Evolutionary conservation across 2,113 vertebrate genomes (phyloP).

Genomic region (Rhea americana): DNA sequence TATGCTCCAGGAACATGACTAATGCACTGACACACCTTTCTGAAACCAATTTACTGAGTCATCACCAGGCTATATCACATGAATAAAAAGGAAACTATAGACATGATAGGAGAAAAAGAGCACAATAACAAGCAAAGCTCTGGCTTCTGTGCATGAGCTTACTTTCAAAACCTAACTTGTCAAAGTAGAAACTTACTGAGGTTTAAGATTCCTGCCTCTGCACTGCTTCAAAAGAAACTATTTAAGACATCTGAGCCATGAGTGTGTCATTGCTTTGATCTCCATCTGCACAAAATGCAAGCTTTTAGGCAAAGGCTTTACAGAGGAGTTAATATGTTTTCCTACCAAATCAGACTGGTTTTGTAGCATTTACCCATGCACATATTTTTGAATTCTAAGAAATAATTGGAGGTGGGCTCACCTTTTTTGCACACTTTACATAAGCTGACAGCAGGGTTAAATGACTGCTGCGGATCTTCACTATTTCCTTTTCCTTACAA

Average conservation of each 20-base stretch:
- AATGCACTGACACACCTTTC: conserved; percentile 12
- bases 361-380: neutral
- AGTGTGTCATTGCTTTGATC: neutral
- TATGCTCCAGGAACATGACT: conserved; percentile 2
- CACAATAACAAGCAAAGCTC: neutral
- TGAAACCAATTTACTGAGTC: neutral
- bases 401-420: neutral
- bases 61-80: neutral
- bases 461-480: neutral
- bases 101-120: neutral
- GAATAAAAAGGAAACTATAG: neutral
- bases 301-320: conserved; percentile 3
- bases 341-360: conserved; percentile 2
- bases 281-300: neutral
- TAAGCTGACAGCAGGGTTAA: neutral
- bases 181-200: neutral
- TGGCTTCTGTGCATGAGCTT: neutral
- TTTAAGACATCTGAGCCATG: neutral
- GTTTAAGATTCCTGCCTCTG: neutral
- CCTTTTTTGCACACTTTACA: neutral
- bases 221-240: neutral
- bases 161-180: neutral
- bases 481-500: neutral
- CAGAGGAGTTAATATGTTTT: neutral
- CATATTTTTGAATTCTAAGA: neutral